phyloP scores from a whole-genome alignment of 2,113 vertebrate species.

The Geococcyx californianus region DNA sequence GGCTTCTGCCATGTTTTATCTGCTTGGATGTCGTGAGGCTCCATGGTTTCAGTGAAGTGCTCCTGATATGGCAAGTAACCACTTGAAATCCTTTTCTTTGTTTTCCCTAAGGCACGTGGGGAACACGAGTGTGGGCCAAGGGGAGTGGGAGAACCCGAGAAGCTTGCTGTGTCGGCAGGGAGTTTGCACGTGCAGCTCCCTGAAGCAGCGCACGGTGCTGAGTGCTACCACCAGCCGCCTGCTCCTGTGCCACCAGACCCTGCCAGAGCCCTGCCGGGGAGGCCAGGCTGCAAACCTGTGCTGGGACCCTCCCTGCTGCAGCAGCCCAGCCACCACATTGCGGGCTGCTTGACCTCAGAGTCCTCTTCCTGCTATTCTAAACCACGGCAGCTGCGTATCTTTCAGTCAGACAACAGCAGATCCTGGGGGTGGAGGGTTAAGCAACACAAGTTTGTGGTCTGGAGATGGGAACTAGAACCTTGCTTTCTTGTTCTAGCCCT shows the following conservation, averaged over 20 bases:
- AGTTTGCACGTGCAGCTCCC: rapidly evolving
- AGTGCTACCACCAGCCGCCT: rapidly evolving
- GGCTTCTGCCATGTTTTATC: rapidly evolving
- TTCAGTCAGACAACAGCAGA: rapidly evolving
- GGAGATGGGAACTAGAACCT: background rate
- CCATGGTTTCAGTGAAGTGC: rapidly evolving
- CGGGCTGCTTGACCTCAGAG: rapidly evolving
- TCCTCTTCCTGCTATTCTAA: rapidly evolving
- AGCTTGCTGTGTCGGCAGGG: rapidly evolving
- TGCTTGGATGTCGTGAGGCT: background rate
- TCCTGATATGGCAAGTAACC: background rate
- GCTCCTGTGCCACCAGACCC: no score
- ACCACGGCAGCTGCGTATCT: rapidly evolving
- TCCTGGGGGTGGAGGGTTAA: background rate
- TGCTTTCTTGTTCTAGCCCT: no score
- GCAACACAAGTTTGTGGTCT: background rate
- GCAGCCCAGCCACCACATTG: rapidly evolving
- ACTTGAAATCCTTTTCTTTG: rapidly evolving
- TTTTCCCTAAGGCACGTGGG: rapidly evolving
- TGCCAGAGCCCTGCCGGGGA: background rate
- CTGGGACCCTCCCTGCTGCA: background rate
- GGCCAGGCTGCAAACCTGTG: no score
- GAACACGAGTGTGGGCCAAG: background rate
- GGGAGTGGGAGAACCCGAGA: rapidly evolving
- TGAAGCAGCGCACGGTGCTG: rapidly evolving